These are phyloP conservation scores for Alloscopus bannaensis DNA, from an alignment of 2,888 invertebrate genomes.

Conservation along the genomic window DNA sequence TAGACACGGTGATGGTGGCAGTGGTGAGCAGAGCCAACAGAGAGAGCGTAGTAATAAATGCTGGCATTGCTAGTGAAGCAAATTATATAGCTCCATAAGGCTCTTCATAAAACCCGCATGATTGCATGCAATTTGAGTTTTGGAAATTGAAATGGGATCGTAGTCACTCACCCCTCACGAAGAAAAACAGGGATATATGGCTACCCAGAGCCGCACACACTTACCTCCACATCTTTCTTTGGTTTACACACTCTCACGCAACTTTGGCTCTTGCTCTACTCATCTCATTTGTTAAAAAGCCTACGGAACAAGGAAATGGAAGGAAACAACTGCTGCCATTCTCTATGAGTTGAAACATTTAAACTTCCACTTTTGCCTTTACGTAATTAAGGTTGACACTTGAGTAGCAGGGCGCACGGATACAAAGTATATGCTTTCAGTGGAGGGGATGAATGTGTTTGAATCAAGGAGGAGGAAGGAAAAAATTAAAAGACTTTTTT, in stretches of 20 bases:
- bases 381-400: slow-evolving; percentile 71
- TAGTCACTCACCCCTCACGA: slow-evolving; percentile 30
- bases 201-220: not conserved
- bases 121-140: slow-evolving; percentile 58
- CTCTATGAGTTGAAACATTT: too few relatives aligned
- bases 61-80: too few relatives aligned
- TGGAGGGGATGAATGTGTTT: not conserved
- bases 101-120: slow-evolving; percentile 55
- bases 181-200: not conserved
- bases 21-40: not conserved
- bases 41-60: too few relatives aligned
- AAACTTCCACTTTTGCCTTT: slow-evolving; percentile 40
- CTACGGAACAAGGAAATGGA: not conserved
- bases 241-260: not conserved
- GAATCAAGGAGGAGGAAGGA: slow-evolving; percentile 28
- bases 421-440: too few relatives aligned
- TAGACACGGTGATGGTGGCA: not conserved
- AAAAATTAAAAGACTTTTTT: slow-evolving; percentile 55
- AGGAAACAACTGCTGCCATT: too few relatives aligned
- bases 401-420: slow-evolving; percentile 38
- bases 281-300: slow-evolving; percentile 30
- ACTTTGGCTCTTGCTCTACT: slow-evolving; percentile 11
- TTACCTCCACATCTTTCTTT: slow-evolving; percentile 22
- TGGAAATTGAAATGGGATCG: slow-evolving; percentile 56
- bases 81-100: slow-evolving; percentile 14